phyloP scores from a whole-genome alignment of 2,797 vertebrate genomes.

The Pangasius macronema region DNA sequence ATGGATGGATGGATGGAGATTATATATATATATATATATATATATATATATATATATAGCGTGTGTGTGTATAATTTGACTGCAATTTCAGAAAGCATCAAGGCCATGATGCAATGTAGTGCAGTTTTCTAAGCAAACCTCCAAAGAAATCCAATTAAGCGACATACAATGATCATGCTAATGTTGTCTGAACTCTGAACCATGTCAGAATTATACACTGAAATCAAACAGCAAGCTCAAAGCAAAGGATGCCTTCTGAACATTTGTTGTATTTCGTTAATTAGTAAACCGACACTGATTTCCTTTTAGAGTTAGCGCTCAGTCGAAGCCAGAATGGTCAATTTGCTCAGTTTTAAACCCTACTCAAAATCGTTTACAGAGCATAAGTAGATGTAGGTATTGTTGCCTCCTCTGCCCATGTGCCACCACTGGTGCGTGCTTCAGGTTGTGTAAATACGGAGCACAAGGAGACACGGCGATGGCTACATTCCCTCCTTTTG shows the following conservation, averaged over 20 bases:
- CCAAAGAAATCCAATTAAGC: not conserved
- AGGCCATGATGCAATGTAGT: not conserved
- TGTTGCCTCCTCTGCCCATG: constrained; percentile 37
- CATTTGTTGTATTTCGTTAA: not conserved
- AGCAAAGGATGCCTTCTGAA: not conserved
- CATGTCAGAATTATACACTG: not conserved
- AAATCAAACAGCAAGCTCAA: constrained; percentile 5
- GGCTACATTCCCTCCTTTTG: constrained; percentile 45
- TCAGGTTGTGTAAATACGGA: constrained; percentile 30
- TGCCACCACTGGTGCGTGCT: constrained; percentile 31
- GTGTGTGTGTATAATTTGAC: not conserved
- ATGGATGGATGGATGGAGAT: no score
- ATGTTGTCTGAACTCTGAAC: constrained; percentile 1
- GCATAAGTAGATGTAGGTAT: not conserved
- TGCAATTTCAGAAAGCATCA: not conserved
- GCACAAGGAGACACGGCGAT: constrained; percentile 29
- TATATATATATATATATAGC: no score
- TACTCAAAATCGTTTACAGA: not conserved
- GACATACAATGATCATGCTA: constrained; percentile 3
- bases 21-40: no score
- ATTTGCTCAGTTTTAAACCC: constrained; percentile 5
- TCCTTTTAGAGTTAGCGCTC: not conserved
- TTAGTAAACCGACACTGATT: not conserved
- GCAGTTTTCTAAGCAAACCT: not conserved
- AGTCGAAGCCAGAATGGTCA: not conserved